These are phyloP conservation scores for Pectinophora gossypiella DNA, from an alignment of 1,140 invertebrate species.

Conservation along the genomic window DNA sequence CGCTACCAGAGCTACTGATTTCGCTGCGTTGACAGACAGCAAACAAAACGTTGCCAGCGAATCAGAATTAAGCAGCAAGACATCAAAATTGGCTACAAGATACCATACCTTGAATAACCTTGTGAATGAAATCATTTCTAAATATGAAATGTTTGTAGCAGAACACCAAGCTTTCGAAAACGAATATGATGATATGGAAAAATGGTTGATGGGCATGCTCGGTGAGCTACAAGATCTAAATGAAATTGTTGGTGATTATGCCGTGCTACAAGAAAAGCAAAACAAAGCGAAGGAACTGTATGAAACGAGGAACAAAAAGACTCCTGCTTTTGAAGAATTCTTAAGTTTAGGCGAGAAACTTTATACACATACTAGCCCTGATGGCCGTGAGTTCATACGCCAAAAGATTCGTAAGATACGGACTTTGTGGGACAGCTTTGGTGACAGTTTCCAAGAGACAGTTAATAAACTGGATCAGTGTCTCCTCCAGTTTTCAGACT, in stretches of 20 bases:
- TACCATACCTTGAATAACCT: conserved; percentile 91
- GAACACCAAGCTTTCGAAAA: conserved; percentile 91
- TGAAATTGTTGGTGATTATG: conserved; percentile 91
- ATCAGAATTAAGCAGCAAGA: conserved; percentile 83
- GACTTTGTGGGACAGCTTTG: conserved; percentile 90
- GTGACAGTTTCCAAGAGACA: conserved; percentile 86
- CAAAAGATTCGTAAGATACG: conserved; percentile 91
- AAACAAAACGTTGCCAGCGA: conserved; percentile 86
- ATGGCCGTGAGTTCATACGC: conserved; percentile 93
- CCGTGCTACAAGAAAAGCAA: conserved; percentile 89
- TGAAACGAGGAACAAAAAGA: conserved; percentile 88
- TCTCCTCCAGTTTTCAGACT: conserved; percentile 91
- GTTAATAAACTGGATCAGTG: conserved; percentile 91
- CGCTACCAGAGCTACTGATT: conserved; percentile 80
- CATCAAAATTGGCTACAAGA: conserved; percentile 87
- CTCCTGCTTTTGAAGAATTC: conserved; percentile 88
- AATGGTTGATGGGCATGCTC: conserved; percentile 84
- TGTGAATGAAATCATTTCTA: conserved; percentile 85
- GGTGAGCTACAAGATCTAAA: conserved; percentile 85
- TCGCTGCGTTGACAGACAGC: conserved; percentile 82
- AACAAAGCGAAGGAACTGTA: conserved; percentile 88
- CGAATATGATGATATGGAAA: conserved; percentile 84
- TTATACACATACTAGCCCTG: conserved; percentile 94
- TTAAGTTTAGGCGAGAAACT: conserved; percentile 93
- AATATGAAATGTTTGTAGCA: conserved; percentile 89